Percentiles rank a stretch among this genome's conserved stretches.
These are phyloP conservation scores for Parapristionchus giblindavisi DNA, from an alignment of 2,888 invertebrate species.

Conservation along the genomic window DNA sequence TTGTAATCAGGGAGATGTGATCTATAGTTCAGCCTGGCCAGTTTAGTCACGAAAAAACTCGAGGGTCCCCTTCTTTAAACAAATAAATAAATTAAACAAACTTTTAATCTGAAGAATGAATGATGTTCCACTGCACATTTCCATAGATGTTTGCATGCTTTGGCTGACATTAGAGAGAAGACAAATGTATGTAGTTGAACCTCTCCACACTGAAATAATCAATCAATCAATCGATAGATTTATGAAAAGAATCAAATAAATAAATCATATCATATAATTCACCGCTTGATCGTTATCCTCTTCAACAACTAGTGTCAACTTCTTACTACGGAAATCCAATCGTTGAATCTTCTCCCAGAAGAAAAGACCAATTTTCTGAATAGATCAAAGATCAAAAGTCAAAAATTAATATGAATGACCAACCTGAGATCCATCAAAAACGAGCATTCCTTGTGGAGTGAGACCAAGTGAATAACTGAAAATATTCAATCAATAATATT, in stretches of 20 bases:
- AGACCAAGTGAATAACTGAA: slow-evolving; percentile 86
- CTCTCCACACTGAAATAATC: slow-evolving; percentile 39
- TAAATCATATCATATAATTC: slow-evolving; percentile 34
- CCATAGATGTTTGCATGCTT: slow-evolving; percentile 99
- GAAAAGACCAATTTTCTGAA: slow-evolving; percentile 96
- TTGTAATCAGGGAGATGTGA: too few species aligned
- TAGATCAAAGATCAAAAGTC: too few species aligned
- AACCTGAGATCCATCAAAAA: slow-evolving; percentile 94
- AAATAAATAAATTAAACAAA: slow-evolving; percentile 72
- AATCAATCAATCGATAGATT: neutral
- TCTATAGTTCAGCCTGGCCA: too few species aligned
- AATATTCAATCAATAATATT: neutral
- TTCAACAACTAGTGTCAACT: slow-evolving; percentile 92
- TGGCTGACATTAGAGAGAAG: slow-evolving; percentile 91
- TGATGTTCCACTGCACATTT: slow-evolving; percentile 99
- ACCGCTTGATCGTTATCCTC: slow-evolving; percentile 91
- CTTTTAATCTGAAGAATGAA: slow-evolving; percentile 89
- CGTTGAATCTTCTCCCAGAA: slow-evolving; percentile 98
- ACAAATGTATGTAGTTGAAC: slow-evolving; percentile 96
- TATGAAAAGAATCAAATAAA: neutral
- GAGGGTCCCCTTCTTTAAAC: too few species aligned
- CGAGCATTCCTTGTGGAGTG: slow-evolving; percentile 96
- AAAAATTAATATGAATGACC: slow-evolving; percentile 97
- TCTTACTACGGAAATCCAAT: slow-evolving; percentile 96
- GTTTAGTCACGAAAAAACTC: too few species aligned